phyloP scores from a whole-genome alignment of 1,140 invertebrate genomes.

The Leptopilina boulardi region DNA sequence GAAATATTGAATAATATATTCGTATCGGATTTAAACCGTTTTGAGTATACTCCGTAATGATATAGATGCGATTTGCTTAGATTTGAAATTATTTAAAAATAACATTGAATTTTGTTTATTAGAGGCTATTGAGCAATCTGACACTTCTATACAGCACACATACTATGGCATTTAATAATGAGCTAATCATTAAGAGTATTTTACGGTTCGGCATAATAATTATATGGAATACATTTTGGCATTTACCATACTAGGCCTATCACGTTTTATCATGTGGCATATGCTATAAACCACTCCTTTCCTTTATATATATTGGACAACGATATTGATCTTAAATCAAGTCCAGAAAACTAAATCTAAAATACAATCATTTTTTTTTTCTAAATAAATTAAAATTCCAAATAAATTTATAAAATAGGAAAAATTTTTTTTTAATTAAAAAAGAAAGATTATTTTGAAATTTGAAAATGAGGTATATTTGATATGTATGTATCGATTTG shows the following conservation, averaged over 20 bases:
- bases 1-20: no score
- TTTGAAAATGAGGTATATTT: no score
- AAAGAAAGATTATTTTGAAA: background rate
- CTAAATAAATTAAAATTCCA: no score
- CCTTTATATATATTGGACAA: constrained; percentile 13
- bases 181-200: constrained; percentile 46
- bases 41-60: no score
- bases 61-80: no score
- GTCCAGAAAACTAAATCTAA: background rate
- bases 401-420: no score
- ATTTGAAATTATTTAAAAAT: background rate
- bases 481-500: constrained; percentile 22
- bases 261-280: constrained; percentile 31
- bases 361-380: no score
- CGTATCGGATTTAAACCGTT: no score
- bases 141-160: constrained; percentile 37
- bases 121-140: constrained; percentile 42
- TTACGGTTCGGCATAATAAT: constrained; percentile 39
- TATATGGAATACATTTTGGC: constrained; percentile 50
- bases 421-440: no score
- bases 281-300: constrained; percentile 31
- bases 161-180: constrained; percentile 50
- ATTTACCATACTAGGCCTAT: constrained; percentile 38
- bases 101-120: background rate
- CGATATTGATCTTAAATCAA: constrained; percentile 18